Percentiles rank a stretch among this genome's conserved stretches.
Conservation (phyloP, 2,888 invertebrate genomes). For the Iphiclides podalirius region DNA sequence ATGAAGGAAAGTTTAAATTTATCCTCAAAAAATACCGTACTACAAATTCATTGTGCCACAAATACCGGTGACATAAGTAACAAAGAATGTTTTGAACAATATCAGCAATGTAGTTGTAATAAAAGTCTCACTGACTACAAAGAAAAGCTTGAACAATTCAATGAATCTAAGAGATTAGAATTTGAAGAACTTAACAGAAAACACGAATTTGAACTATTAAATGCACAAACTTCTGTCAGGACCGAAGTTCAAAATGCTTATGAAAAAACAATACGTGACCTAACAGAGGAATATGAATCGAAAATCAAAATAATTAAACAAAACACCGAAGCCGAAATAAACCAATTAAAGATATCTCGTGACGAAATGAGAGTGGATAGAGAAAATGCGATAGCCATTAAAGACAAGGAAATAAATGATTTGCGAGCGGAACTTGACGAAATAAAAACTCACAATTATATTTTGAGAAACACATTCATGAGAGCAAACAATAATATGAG, state of each 20-base stretch:
- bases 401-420: conserved; percentile 48
- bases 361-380: conserved; percentile 45
- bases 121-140: conserved; percentile 33
- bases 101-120: conserved; percentile 46
- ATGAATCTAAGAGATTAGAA: conserved; percentile 52
- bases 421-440: conserved; percentile 48
- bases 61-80: conserved; percentile 41
- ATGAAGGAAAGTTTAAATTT: conserved; percentile 29
- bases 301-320: conserved; percentile 42
- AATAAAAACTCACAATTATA: conserved; percentile 46
- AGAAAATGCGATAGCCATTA: conserved; percentile 45
- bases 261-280: conserved; percentile 50
- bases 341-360: conserved; percentile 35
- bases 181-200: conserved; percentile 53
- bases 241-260: conserved; percentile 46
- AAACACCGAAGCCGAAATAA: conserved; percentile 36
- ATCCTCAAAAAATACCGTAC: conserved; percentile 41
- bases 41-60: conserved; percentile 33
- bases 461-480: conserved; percentile 44
- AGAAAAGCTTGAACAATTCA: conserved; percentile 46
- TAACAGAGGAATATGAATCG: conserved; percentile 46
- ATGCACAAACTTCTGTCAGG: conserved; percentile 41
- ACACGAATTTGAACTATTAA: conserved; percentile 53
- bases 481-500: conserved; percentile 43
- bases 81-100: conserved; percentile 42